Percentiles rank a stretch among this genome's conserved stretches.
phyloP scores from a whole-genome alignment of 1,140 invertebrate genomes.

The Papilio helenus region DNA sequence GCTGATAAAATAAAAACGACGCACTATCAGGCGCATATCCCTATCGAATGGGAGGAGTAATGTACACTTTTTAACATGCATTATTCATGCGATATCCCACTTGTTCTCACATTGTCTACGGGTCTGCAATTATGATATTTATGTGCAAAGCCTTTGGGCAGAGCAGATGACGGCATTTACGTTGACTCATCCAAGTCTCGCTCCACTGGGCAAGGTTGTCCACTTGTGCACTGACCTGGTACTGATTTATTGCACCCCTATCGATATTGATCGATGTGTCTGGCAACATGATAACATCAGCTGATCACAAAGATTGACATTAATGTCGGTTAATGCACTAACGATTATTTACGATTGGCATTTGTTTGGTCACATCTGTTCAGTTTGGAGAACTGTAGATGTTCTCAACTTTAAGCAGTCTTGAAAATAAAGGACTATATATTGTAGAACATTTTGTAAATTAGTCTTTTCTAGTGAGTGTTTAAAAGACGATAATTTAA shows the following conservation, averaged over 20 bases:
- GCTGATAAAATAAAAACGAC: constrained; percentile 15
- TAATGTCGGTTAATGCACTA: constrained; percentile 10
- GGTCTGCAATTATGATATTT: constrained; percentile 76
- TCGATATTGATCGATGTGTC: constrained; percentile 72
- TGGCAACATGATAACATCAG: constrained; percentile 48
- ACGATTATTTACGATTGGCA: background rate
- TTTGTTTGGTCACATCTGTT: background rate
- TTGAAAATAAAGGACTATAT: background rate
- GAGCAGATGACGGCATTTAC: constrained; percentile 67
- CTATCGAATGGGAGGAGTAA: constrained; percentile 55
- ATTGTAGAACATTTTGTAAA: too few relatives aligned
- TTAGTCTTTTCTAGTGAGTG: too few relatives aligned
- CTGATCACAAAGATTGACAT: constrained; percentile 18
- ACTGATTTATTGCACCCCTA: constrained; percentile 72
- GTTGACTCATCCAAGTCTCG: constrained; percentile 63
- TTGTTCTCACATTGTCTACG: constrained; percentile 76
- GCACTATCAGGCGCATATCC: constrained; percentile 29
- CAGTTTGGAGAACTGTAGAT: background rate
- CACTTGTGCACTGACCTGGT: constrained; percentile 69
- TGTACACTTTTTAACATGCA: constrained; percentile 61
- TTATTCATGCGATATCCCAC: constrained; percentile 73
- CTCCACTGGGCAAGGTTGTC: constrained; percentile 68
- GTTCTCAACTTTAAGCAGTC: background rate
- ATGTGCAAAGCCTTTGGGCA: constrained; percentile 75
- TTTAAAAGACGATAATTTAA: too few relatives aligned